Conservation (phyloP, 1,140 invertebrate genomes). For the Apis florea region DNA sequence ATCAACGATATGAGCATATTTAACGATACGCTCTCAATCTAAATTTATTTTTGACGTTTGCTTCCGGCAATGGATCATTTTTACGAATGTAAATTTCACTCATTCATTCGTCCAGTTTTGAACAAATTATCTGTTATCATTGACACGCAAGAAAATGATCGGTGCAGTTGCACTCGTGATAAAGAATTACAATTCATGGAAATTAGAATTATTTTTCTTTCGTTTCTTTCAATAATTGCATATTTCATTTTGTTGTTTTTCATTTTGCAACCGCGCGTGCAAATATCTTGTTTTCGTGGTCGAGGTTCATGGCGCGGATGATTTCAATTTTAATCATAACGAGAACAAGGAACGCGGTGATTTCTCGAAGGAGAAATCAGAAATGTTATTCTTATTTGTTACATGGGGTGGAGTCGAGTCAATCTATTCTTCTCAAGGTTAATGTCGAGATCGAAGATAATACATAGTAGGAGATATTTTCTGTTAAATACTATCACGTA, state of each 20-base stretch:
- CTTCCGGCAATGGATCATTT: neutral
- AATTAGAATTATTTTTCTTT: neutral
- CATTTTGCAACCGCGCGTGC: no score
- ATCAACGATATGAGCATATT: neutral
- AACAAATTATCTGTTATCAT: constrained; percentile 1
- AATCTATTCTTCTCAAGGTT: constrained; percentile 51
- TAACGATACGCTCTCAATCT: neutral
- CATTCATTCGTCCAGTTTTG: neutral
- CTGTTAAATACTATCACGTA: constrained; percentile 40
- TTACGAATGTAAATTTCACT: neutral
- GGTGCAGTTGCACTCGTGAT: neutral
- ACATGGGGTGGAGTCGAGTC: constrained; percentile 22
- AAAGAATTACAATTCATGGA: constrained; percentile 6
- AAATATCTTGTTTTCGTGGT: constrained; percentile 26
- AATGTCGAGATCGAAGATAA: constrained; percentile 46
- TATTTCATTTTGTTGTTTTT: neutral
- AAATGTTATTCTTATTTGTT: constrained; percentile 35
- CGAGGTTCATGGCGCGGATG: neutral
- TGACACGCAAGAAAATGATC: constrained; percentile 13
- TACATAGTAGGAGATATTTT: constrained; percentile 30
- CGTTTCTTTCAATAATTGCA: neutral
- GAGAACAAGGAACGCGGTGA: neutral
- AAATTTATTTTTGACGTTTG: constrained; percentile 14
- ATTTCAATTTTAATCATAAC: constrained; percentile 4
- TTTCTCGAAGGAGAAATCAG: constrained; percentile 1